These are phyloP conservation scores for Luffia ferchaultella DNA, from an alignment of 2,888 invertebrate species.

Conservation along the genomic window DNA sequence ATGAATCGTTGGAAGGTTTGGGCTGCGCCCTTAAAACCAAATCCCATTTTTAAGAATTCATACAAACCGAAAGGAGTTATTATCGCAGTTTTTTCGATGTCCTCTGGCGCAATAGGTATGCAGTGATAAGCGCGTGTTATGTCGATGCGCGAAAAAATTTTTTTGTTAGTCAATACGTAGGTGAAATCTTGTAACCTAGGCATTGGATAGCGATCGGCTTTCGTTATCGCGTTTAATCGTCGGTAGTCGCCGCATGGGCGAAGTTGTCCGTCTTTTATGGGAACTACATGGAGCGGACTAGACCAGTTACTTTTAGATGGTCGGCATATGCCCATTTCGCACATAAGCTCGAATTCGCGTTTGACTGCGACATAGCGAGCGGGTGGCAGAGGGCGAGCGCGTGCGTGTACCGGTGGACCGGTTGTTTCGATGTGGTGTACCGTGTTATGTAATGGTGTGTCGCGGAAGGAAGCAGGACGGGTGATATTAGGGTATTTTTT, in stretches of 20 bases:
- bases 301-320: slow-evolving; percentile 8
- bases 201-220: slow-evolving; percentile 22
- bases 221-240: slow-evolving; percentile 19
- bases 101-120: slow-evolving; percentile 25
- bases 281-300: slow-evolving; percentile 12
- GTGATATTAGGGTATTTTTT: slow-evolving; percentile 4
- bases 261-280: slow-evolving; percentile 13
- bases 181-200: slow-evolving; percentile 18
- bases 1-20: slow-evolving; percentile 35
- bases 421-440: slow-evolving; percentile 1
- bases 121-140: slow-evolving; percentile 26
- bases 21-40: slow-evolving; percentile 33
- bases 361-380: slow-evolving; percentile 7
- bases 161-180: slow-evolving; percentile 6
- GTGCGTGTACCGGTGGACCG: slow-evolving; percentile 9
- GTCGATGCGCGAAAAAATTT: slow-evolving; percentile 9
- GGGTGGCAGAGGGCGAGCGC: slow-evolving; percentile 12
- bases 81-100: slow-evolving; percentile 27
- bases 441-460: background rate
- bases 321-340: background rate
- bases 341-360: slow-evolving; percentile 10
- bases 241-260: slow-evolving; percentile 28
- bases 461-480: background rate
- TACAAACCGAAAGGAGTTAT: slow-evolving; percentile 24
- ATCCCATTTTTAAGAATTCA: slow-evolving; percentile 26